Evolutionary conservation across 2,113 vertebrate genomes (phyloP).

Genomic region (Azemiops feae): DNA sequence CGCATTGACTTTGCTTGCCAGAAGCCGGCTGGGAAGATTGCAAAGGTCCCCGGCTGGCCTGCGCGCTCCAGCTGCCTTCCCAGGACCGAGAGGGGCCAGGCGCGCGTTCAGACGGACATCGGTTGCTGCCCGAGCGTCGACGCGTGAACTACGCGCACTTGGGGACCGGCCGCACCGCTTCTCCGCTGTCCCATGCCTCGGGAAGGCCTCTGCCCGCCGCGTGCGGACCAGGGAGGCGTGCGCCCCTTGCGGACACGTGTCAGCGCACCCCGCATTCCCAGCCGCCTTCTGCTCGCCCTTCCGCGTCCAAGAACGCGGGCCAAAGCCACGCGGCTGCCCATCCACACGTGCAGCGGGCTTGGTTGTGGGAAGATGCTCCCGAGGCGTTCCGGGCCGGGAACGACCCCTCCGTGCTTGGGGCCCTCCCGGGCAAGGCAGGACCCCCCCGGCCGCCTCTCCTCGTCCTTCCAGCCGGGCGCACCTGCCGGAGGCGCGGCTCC

Average conservation of each 20-base stretch:
- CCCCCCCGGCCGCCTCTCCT: background rate
- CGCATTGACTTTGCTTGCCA: no score
- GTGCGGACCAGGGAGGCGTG: background rate
- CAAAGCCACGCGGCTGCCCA: background rate
- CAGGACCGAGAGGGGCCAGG: background rate
- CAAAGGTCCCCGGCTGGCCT: no score
- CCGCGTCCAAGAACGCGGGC: no score
- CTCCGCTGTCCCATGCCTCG: no score
- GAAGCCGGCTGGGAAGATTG: background rate
- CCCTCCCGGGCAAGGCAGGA: background rate
- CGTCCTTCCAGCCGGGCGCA: background rate
- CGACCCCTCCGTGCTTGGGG: background rate
- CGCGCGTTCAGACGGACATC: background rate
- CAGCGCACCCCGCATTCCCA: no score
- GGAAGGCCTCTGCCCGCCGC: background rate
- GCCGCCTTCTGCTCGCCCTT: no score
- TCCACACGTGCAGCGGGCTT: background rate
- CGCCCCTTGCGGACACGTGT: background rate
- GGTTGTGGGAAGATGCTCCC: background rate
- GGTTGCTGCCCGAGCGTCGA: background rate
- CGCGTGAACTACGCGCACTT: background rate
- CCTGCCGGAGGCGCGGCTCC: background rate
- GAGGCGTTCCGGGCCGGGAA: no score
- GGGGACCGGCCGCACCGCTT: background rate
- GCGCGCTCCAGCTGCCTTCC: background rate